These are phyloP conservation scores for Microchrysa polita DNA, from an alignment of 2,888 invertebrate genomes.

Conservation along the genomic window DNA sequence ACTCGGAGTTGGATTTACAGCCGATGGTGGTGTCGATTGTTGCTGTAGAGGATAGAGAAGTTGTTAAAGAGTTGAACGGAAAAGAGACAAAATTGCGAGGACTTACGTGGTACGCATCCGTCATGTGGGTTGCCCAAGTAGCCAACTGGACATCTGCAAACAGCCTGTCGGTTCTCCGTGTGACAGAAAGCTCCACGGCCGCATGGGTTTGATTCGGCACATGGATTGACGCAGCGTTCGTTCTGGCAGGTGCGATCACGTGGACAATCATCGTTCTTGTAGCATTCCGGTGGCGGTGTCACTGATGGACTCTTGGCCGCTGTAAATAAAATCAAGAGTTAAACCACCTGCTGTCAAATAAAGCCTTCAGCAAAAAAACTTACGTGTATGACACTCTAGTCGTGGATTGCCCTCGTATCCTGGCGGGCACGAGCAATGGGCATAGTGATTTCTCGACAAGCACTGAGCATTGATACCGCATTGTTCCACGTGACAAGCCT, in stretches of 20 bases:
- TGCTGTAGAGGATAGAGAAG: conserved; percentile 58
- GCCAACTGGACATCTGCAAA: conserved; percentile 83
- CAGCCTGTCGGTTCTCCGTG: conserved; percentile 76
- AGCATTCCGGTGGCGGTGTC: conserved; percentile 73
- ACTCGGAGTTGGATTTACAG: conserved; percentile 82
- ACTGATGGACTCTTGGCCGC: conserved; percentile 55
- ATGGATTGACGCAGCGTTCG: conserved; percentile 82
- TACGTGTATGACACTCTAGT: conserved; percentile 76
- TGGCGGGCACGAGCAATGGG: conserved; percentile 80
- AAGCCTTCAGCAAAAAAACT: conserved; percentile 53
- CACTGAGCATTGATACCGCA: conserved; percentile 89
- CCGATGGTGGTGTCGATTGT: conserved; percentile 73
- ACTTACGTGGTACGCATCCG: conserved; percentile 84
- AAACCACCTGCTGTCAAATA: no score
- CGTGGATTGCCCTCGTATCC: conserved; percentile 83
- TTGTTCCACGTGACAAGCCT: conserved; percentile 79
- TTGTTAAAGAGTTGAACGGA: background rate
- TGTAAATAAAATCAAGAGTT: conserved; percentile 17
- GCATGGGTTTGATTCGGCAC: conserved; percentile 74
- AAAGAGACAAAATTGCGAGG: background rate
- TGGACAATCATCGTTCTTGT: conserved; percentile 79
- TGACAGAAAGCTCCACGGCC: conserved; percentile 85
- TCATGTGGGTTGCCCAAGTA: conserved; percentile 78
- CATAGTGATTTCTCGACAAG: conserved; percentile 77
- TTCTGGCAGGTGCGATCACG: conserved; percentile 79